Conservation (phyloP, 2,113 vertebrate genomes). For the Pterocles burchelli region DNA sequence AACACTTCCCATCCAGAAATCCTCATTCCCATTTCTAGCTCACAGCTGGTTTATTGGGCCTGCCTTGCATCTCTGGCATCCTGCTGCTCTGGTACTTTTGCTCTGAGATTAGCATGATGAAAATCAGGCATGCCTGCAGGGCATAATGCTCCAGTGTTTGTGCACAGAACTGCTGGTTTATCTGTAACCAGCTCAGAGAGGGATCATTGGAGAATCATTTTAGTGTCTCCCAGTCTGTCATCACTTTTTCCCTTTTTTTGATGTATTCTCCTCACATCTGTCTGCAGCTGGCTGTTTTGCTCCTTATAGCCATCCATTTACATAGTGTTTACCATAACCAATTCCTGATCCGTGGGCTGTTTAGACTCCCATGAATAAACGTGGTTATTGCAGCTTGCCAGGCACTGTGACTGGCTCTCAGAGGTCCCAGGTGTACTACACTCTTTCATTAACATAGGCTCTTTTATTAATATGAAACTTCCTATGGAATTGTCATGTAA, state of each 20-base stretch:
- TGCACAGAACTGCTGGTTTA: background rate
- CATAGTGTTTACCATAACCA: background rate
- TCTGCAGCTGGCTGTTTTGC: background rate
- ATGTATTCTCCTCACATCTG: background rate
- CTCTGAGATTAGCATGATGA: background rate
- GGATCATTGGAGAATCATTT: background rate
- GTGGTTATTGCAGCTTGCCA: background rate
- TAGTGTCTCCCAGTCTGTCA: background rate
- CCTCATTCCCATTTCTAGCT: background rate
- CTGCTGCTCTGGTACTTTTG: background rate
- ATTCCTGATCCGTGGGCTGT: background rate
- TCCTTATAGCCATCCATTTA: background rate
- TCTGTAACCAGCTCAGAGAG: background rate
- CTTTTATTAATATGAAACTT: background rate
- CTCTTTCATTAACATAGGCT: background rate
- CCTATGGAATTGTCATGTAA: background rate
- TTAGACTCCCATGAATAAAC: background rate
- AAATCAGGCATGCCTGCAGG: background rate
- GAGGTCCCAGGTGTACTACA: background rate
- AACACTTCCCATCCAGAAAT: background rate
- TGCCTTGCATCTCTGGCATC: background rate
- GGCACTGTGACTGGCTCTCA: background rate
- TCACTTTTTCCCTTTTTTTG: background rate
- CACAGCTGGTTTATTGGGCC: background rate
- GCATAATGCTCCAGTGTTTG: background rate